phyloP scores from a whole-genome alignment of 2,797 vertebrate genomes.

The Acrossocheilus wenchowensis region DNA sequence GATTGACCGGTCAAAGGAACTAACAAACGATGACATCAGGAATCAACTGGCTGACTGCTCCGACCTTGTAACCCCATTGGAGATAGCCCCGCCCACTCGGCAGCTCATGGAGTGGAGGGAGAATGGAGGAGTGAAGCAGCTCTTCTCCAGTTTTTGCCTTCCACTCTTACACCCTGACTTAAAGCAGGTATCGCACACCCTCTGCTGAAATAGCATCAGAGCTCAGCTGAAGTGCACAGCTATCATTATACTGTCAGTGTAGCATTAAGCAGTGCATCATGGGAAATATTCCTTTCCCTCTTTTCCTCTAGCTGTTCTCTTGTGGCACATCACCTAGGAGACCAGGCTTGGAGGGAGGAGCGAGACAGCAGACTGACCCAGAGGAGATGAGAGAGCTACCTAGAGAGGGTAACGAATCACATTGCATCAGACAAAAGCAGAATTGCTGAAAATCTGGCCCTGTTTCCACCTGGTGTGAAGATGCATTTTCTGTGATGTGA shows the following conservation, averaged over 20 bases:
- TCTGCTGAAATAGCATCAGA: neutral
- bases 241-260: conserved; percentile 50
- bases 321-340: conserved; percentile 20
- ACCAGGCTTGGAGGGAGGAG: conserved; percentile 2
- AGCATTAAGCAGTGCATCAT: conserved; percentile 25
- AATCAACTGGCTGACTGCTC: conserved; percentile 72
- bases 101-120: conserved; percentile 78
- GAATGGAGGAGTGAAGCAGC: conserved; percentile 67
- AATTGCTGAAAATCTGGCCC: neutral
- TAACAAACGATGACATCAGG: conserved; percentile 71
- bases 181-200: conserved; percentile 66
- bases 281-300: conserved; percentile 28
- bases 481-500: neutral
- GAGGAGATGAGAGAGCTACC: conserved; percentile 61
- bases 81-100: conserved; percentile 76
- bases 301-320: conserved; percentile 52
- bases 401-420: conserved; percentile 63
- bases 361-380: conserved; percentile 58
- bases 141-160: conserved; percentile 70
- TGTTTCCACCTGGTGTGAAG: neutral
- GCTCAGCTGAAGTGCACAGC: conserved; percentile 7
- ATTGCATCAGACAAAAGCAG: neutral
- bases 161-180: conserved; percentile 54
- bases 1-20: conserved; percentile 74
- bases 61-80: conserved; percentile 68